Evolutionary conservation across 2,888 invertebrate species (phyloP).

Genomic region (Yponomeuta cagnagella): DNA sequence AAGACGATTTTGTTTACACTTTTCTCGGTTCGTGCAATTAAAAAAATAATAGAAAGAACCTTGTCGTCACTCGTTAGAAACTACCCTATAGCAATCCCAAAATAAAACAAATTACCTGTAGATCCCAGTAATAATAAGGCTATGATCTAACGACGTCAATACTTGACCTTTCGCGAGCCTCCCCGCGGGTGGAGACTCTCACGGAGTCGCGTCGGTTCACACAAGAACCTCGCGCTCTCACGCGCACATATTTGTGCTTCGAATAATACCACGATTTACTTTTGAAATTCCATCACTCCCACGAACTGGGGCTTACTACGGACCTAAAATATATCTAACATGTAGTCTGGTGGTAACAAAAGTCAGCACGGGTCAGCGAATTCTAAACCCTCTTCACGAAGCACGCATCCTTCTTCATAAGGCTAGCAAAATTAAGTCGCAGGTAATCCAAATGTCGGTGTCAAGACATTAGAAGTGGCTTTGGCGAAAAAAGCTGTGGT

Average conservation of each 20-base stretch:
- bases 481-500: too few species aligned
- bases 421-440: too few species aligned
- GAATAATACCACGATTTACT: constrained; percentile 40
- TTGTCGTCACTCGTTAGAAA: too few species aligned
- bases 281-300: constrained; percentile 34
- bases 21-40: too few species aligned
- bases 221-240: constrained; percentile 5
- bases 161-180: background rate
- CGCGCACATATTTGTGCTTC: constrained; percentile 18
- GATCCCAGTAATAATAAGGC: background rate
- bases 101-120: background rate
- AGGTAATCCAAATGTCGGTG: too few species aligned
- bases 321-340: background rate
- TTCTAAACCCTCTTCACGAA: too few species aligned
- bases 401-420: too few species aligned
- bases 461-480: too few species aligned
- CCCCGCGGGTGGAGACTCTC: constrained; percentile 3
- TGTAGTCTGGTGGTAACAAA: too few species aligned
- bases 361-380: too few species aligned
- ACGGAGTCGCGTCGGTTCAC: constrained; percentile 6
- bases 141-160: background rate
- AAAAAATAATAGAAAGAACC: too few species aligned
- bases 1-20: too few species aligned
- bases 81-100: background rate
- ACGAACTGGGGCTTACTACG: constrained; percentile 25